phyloP scores from a whole-genome alignment of 2,797 vertebrate species.

The Muscicapa comitata region DNA sequence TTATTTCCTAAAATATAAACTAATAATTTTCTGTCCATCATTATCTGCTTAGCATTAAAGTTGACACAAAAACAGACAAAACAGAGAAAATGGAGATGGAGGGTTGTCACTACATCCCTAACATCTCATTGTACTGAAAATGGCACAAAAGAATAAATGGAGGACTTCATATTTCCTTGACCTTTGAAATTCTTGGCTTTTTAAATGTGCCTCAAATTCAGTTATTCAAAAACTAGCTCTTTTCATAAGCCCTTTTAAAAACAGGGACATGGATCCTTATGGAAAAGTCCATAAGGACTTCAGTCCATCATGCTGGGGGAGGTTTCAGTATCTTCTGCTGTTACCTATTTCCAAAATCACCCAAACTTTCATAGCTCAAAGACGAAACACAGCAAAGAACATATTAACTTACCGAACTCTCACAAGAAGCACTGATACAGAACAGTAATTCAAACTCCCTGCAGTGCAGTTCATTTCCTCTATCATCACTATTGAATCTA shows the following conservation, averaged over 20 bases:
- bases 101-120: neutral
- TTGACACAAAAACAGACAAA: neutral
- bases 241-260: neutral
- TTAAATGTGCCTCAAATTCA: neutral
- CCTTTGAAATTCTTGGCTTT: neutral
- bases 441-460: neutral
- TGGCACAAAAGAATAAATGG: neutral
- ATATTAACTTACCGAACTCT: neutral
- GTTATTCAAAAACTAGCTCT: neutral
- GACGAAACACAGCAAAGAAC: neutral
- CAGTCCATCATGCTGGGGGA: neutral
- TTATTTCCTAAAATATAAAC: neutral
- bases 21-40: neutral
- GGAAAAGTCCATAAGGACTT: neutral
- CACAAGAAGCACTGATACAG: neutral
- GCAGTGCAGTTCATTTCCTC: neutral
- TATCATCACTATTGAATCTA: neutral
- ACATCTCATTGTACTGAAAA: neutral
- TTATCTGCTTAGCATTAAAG: neutral
- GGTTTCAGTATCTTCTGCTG: neutral
- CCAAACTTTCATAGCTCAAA: neutral
- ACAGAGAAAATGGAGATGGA: neutral
- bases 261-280: neutral
- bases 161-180: neutral
- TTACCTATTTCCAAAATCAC: neutral